Evolutionary conservation across 2,797 vertebrate species (phyloP), one percentile per base, ranked within the genome.

Genomic region (Columba guinea): DNA sequence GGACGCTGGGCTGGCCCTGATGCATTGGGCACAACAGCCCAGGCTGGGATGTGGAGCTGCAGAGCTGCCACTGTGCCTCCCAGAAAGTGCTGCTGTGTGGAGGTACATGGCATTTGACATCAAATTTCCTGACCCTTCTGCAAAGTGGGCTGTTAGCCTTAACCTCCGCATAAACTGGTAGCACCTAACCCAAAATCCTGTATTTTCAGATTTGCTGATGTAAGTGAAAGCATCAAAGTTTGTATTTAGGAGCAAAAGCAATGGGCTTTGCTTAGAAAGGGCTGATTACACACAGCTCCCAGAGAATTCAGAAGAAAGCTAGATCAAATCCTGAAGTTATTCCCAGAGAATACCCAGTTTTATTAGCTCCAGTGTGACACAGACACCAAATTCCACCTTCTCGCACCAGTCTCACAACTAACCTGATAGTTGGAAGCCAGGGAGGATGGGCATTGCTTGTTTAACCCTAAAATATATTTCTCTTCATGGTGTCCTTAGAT

Each of bases 41-140:
- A 17, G 32, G 65, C 59, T 46, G 35, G 58, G 51, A 39, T 20
- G 32, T 62, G 67, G 23, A 41, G 30, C 63, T 70, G 81, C 48
- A 67, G 64, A 53, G 48, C 37, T 58, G 17, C 13, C 6, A 19
- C 15, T 6, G n/a, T 5, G 27, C n/a, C 30, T 80, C 19, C 69
- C 20, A 3, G 44, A 30, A 23, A 34, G 18, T 13, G 3, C n/a
- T 30, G 55, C 24, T 41, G 52, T 35, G 13, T 0, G 2, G 39
- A 82, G 48, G 6, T 27, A 28, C 16, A 13, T 10, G 59, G 28
- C 46, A 26, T 48, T 30, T 24, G 53, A 65, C 27, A 39, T 9
- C 18, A 35, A 11, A 24, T 56, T 23, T 69, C 58, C 34, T 37
- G 52, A 9, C 13, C 17, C 18, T 56, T 37, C 35, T 41, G 37